phyloP scores from a whole-genome alignment of 2,797 vertebrate genomes.

The Malurus splendens region DNA sequence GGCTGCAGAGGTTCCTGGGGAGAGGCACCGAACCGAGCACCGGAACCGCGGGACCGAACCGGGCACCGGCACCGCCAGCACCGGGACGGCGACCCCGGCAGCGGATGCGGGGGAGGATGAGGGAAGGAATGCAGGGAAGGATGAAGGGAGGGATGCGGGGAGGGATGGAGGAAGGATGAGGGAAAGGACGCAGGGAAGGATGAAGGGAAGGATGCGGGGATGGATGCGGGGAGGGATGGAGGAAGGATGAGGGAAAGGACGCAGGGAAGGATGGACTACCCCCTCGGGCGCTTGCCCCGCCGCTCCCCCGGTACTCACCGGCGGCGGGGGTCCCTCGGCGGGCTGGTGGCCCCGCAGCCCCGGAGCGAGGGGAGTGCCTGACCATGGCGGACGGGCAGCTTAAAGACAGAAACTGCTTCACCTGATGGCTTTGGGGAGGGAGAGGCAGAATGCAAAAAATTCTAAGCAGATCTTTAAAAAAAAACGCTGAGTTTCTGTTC shows the following conservation, averaged over 20 bases:
- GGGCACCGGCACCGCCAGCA: background rate
- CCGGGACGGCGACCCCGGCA: background rate
- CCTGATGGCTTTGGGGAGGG: background rate
- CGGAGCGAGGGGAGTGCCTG: background rate
- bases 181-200: no score
- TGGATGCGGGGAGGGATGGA: accelerated
- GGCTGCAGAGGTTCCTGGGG: background rate
- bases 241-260: background rate
- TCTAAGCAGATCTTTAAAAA: background rate
- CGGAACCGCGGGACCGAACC: background rate
- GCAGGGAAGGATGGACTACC: background rate
- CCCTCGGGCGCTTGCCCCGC: no score
- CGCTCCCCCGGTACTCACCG: background rate
- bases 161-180: background rate
- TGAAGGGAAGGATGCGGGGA: background rate
- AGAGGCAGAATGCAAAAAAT: background rate
- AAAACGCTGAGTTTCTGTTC: background rate
- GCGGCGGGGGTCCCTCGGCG: background rate
- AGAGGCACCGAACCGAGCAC: background rate
- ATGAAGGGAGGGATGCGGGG: accelerated
- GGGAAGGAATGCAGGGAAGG: accelerated
- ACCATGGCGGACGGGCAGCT: background rate
- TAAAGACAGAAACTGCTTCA: background rate
- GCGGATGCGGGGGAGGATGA: background rate
- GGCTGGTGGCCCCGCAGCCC: background rate